These are phyloP conservation scores for Oncorhynchus keta DNA, from an alignment of 2,113 vertebrate species.

Conservation along the genomic window DNA sequence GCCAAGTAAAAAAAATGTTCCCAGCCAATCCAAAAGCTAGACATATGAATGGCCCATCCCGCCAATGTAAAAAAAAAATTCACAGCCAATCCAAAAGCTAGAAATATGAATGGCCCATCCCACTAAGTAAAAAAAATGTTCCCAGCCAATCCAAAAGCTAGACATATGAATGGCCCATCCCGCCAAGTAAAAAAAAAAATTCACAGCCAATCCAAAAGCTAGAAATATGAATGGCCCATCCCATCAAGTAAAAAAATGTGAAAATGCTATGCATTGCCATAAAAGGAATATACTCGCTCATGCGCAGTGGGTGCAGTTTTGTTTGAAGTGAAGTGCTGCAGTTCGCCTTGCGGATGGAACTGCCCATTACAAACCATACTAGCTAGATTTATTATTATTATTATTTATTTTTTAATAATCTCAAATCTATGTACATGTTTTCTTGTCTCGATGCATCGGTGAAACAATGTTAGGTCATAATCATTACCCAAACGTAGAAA, in stretches of 20 bases:
- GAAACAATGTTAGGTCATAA: conserved; percentile 79
- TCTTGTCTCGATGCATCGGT: conserved; percentile 61
- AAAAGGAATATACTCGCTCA: conserved; percentile 68
- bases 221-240: not conserved
- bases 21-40: not conserved
- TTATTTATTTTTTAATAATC: not conserved
- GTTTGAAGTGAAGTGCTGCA: conserved; percentile 73
- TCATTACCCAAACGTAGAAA: conserved; percentile 73
- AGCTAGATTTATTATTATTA: conserved; percentile 34
- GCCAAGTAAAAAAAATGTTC: not conserved
- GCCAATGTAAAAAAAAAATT: conserved; percentile 30
- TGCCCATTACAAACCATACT: conserved; percentile 65
- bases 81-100: no score
- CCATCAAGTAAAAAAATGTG: conserved; percentile 39
- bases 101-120: no score
- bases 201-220: not conserved
- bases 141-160: no score
- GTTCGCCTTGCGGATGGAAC: conserved; percentile 53
- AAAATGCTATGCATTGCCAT: conserved; percentile 65
- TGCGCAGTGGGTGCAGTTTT: conserved; percentile 71
- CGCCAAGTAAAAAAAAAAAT: no score
- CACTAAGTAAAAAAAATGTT: no score
- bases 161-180: no score
- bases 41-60: not conserved
- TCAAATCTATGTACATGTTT: conserved; percentile 26